Evolutionary conservation across 2,113 vertebrate species (phyloP).

Genomic region (Atherinomorus stipes): DNA sequence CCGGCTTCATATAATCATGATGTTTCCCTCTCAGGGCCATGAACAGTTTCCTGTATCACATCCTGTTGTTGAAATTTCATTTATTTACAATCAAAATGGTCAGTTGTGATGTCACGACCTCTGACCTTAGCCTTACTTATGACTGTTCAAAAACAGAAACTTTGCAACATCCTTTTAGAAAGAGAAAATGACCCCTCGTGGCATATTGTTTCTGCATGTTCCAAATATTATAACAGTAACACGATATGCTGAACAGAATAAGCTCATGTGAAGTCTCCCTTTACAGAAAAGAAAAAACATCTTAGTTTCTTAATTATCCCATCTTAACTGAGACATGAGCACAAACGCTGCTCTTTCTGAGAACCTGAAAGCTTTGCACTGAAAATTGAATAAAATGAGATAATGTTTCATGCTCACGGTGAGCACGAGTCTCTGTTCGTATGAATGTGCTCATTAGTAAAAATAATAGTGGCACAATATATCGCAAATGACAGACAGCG

Average conservation of each 20-base stretch:
- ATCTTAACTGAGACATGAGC: neutral
- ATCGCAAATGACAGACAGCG: conserved; percentile 53
- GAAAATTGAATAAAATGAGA: conserved; percentile 19
- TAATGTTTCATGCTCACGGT: neutral
- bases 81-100: conserved; percentile 5
- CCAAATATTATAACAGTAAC: neutral
- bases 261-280: conserved; percentile 5
- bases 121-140: conserved; percentile 7
- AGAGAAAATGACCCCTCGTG: conserved; percentile 21
- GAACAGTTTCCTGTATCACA: too few relatives aligned
- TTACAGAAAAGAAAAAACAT: conserved; percentile 9
- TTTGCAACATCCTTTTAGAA: conserved; percentile 25
- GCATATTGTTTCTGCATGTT: conserved; percentile 4
- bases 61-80: neutral
- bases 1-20: too few relatives aligned
- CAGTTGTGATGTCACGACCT: conserved; percentile 26
- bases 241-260: neutral
- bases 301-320: conserved; percentile 18
- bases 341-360: neutral
- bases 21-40: too few relatives aligned
- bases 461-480: conserved; percentile 57
- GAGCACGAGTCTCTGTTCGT: conserved; percentile 2
- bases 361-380: conserved; percentile 14
- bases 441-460: conserved; percentile 56
- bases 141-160: conserved; percentile 30